phyloP scores from a whole-genome alignment of 2,888 invertebrate genomes.

The Zhuqinia jingwanae region DNA sequence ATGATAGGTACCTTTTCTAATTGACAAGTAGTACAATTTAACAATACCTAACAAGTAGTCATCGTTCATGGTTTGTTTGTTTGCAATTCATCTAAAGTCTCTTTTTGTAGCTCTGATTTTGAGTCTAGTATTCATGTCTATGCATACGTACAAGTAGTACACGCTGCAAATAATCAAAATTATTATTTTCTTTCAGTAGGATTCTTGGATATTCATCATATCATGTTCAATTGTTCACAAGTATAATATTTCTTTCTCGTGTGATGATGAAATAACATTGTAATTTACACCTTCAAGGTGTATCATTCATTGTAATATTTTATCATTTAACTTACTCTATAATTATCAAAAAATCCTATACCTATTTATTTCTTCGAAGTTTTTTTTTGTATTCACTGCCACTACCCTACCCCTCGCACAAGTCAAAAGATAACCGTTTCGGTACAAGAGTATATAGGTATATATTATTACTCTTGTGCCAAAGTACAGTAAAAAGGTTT shows the following conservation, averaged over 20 bases:
- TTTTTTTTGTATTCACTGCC: conserved; percentile 13
- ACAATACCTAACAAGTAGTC: no score
- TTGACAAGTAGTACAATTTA: no score
- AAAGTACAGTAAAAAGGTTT: no score
- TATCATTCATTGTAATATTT: neutral
- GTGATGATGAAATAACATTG: neutral
- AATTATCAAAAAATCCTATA: conserved; percentile 10
- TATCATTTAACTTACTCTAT: neutral
- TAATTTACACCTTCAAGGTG: neutral
- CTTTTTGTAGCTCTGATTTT: no score
- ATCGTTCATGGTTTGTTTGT: no score
- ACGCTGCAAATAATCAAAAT: no score
- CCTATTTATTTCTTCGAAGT: neutral
- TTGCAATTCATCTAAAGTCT: no score
- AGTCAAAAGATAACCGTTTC: conserved; percentile 13
- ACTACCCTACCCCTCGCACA: conserved; percentile 31
- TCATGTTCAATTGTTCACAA: neutral
- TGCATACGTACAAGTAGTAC: no score
- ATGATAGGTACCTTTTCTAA: no score
- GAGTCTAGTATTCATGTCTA: no score
- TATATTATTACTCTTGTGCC: no score
- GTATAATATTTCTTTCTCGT: neutral
- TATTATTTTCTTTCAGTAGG: no score
- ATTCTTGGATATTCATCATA: neutral
- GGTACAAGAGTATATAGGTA: neutral